Conservation (phyloP, 2,888 invertebrate species). For the Lucinisca nassula region DNA sequence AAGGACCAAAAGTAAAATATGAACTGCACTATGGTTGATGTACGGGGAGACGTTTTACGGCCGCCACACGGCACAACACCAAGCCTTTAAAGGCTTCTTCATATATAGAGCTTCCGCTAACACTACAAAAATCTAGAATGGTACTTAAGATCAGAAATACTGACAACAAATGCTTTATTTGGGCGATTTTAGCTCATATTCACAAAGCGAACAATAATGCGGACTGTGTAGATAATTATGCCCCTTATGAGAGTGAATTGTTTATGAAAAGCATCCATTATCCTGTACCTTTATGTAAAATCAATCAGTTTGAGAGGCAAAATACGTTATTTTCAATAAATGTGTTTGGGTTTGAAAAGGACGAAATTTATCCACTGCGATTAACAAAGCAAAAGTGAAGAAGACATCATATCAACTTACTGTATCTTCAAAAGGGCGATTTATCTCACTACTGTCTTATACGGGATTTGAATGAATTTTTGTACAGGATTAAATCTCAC, state of each 20-base stretch:
- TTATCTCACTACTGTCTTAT: slow-evolving; percentile 57
- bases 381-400: slow-evolving; percentile 25
- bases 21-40: no score
- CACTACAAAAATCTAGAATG: background rate
- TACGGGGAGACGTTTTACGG: no score
- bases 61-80: no score
- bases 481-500: slow-evolving; percentile 34
- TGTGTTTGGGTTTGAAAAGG: slow-evolving; percentile 57
- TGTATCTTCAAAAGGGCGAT: slow-evolving; percentile 29
- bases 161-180: slow-evolving; percentile 43
- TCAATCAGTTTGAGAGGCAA: slow-evolving; percentile 55
- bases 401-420: slow-evolving; percentile 56
- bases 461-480: slow-evolving; percentile 53
- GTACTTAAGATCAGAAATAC: slow-evolving; percentile 36
- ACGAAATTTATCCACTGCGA: slow-evolving; percentile 47
- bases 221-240: slow-evolving; percentile 32
- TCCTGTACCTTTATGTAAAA: slow-evolving; percentile 42
- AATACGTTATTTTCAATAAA: slow-evolving; percentile 53
- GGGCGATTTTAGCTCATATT: slow-evolving; percentile 18
- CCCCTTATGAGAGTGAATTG: slow-evolving; percentile 23
- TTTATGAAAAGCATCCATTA: slow-evolving; percentile 53
- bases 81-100: slow-evolving; percentile 27
- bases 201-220: slow-evolving; percentile 19
- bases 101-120: slow-evolving; percentile 31
- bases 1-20: no score